Percentiles rank a stretch among this genome's conserved stretches.
Conservation (phyloP, 1,140 invertebrate genomes). For the Planococcus citri region DNA sequence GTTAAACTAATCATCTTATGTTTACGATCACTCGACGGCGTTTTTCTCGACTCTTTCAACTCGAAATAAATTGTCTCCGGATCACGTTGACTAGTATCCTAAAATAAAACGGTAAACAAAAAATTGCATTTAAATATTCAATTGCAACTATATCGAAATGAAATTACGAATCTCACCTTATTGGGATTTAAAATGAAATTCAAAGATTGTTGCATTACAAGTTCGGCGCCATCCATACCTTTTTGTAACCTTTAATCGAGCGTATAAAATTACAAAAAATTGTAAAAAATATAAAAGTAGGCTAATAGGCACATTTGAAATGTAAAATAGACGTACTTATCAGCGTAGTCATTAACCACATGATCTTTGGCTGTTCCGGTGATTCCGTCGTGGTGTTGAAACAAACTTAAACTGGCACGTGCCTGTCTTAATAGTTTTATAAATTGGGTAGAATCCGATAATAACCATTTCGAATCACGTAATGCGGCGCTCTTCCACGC, state of each 20-base stretch:
- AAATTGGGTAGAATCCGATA: slow-evolving; percentile 21
- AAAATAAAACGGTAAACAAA: background rate
- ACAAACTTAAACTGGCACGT: slow-evolving; percentile 66
- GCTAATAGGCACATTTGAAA: background rate
- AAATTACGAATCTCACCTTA: no score
- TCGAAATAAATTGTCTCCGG: slow-evolving; percentile 36
- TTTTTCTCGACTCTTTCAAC: slow-evolving; percentile 40
- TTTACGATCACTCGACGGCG: slow-evolving; percentile 41
- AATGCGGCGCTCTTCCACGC: slow-evolving; percentile 39
- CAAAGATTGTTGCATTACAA: slow-evolving; percentile 55
- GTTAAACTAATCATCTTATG: slow-evolving; percentile 34
- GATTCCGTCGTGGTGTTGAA: slow-evolving; percentile 97
- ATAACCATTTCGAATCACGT: slow-evolving; percentile 23
- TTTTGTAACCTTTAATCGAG: background rate
- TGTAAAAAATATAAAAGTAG: background rate
- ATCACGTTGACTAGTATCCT: slow-evolving; percentile 24
- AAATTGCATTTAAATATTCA: no score
- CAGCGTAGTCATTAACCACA: slow-evolving; percentile 85
- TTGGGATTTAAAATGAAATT: slow-evolving; percentile 40
- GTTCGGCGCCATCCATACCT: slow-evolving; percentile 46
- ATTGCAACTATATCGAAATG: no score
- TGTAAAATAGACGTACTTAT: slow-evolving; percentile 39
- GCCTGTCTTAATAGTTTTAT: slow-evolving; percentile 42
- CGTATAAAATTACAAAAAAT: no score
- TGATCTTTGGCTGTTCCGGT: slow-evolving; percentile 86